Evolutionary conservation across 2,113 vertebrate species (phyloP), one percentile per base, ranked within the genome.

Genomic region (Colius striatus): DNA sequence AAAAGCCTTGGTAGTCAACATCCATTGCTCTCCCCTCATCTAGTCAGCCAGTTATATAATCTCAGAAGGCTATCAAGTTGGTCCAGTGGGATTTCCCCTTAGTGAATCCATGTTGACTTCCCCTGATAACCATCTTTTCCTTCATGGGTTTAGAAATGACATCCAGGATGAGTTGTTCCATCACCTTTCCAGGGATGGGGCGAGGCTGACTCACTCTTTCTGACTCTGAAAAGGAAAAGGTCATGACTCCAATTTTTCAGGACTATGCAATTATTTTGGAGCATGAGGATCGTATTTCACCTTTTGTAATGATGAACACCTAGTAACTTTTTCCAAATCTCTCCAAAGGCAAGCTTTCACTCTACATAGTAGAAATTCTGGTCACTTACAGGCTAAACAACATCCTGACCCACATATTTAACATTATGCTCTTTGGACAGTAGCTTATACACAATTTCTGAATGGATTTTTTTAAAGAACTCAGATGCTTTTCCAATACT

Each of bases 261-360:
- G 20, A 22, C 45, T 48, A 5, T 2, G 21, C 38, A 23, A 60
- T 3, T 41, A 36, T 36, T 63, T 20, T 70, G 30, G 16, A 60
- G 15, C 2, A 16, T 2, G 2, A 66, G 47, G 32, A 72, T 10
- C 3, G 0, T 3, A 13, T 66, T 84, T 61, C 26, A 55, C 54
- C 30, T 73, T 89, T 18, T 1, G 0, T 26, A 27, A 55, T 0
- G 11, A 48, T 10, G 14, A 51, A 47, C 2, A 1, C 55, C 18
- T 6, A 58, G 51, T 10, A 41, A 53, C 25, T 66, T 53, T 9
- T 61, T 12, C 41, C 36, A 60, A 72, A n/a, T 9, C 12, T 48
- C 73, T 55, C 30, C 71, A 38, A 77, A 58, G 36, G 20, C 47
- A 78, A 50, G 21, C 18, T 61, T 61, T 50, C 13, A 3, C 30